phyloP scores from a whole-genome alignment of 1,140 invertebrate genomes.

The Drosophila pallidifrons region DNA sequence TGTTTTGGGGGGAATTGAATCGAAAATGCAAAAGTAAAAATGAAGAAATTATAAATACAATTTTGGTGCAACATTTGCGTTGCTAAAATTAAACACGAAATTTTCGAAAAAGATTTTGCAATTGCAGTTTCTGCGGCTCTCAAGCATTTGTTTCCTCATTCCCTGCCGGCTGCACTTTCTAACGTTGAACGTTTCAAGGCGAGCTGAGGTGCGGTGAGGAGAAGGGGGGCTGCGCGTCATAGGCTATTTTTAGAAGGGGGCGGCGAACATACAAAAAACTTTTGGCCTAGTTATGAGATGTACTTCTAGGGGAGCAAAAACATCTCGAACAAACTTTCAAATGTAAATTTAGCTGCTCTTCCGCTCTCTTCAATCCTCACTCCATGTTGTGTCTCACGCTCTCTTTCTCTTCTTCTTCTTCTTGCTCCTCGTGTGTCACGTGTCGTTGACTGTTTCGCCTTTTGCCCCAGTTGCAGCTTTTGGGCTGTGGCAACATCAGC shows the following conservation, averaged over 20 bases:
- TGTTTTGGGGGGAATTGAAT: slow-evolving; percentile 31
- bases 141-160: slow-evolving; percentile 78
- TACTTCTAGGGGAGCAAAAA: slow-evolving; percentile 41
- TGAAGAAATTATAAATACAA: slow-evolving; percentile 32
- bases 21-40: slow-evolving; percentile 12
- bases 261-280: slow-evolving; percentile 50
- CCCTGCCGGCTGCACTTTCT: slow-evolving; percentile 48
- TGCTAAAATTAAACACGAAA: slow-evolving; percentile 70
- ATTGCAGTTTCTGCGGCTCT: slow-evolving; percentile 34
- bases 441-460: slow-evolving; percentile 80
- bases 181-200: neutral
- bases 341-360: slow-evolving; percentile 45
- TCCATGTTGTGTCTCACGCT: neutral
- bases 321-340: slow-evolving; percentile 18
- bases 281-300: slow-evolving; percentile 69
- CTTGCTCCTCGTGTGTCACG: slow-evolving; percentile 38
- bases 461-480: slow-evolving; percentile 67
- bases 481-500: slow-evolving; percentile 18
- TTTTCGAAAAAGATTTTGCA: slow-evolving; percentile 50
- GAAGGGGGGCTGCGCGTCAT: slow-evolving; percentile 46
- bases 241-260: slow-evolving; percentile 54
- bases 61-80: slow-evolving; percentile 50
- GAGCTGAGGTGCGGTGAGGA: neutral
- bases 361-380: slow-evolving; percentile 11
- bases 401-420: slow-evolving; percentile 3